Evolutionary conservation across 53 echinoderm and acorn worm species (phyloP), one percentile per base, ranked within the genome.

Genomic region (Astropecten irregularis): DNA sequence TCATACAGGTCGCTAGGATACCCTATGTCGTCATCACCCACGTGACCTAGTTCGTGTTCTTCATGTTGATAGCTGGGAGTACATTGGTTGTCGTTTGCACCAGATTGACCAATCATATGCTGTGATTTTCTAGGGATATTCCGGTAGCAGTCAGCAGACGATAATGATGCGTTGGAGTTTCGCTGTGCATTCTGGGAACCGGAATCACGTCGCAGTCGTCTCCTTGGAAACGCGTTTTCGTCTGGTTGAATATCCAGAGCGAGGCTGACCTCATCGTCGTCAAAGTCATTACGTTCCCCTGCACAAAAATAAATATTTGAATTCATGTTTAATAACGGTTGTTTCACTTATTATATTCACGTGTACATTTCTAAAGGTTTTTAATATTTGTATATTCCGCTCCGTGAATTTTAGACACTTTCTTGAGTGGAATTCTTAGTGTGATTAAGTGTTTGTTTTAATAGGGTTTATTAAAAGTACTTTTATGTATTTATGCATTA

Each of bases 1-100:
- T 79, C 79, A 49, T 79, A 79, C 62, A 79, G 62, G 79, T 61
- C 40, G 48, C 62, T 79, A 23, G 79, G 79, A 36, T 42, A 47
- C 19, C 29, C n/a, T n/a, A 26, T 40, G 27, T 57, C 58, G 76
- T 76, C 76, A 58, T 76, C 76, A 13, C 56, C 26, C 58, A 56
- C 27, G 58, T 76, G 58, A 23, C 58, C 40, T 16, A 22, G 37
- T 4, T 15, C 57, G 13, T 40, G 76, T 2, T 76, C 76, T 0
- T 76, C 76, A 15, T 42, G 9, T 1, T 57, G 46, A 68, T 68
- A 29, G 18, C 26, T 14, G 4, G 48, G 28, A 27, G 15, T 18
- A 16, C 36, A 15, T 8, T 33, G 65, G 2, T 22, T 25, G 47
- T 68, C 68, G 47, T 27, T 68, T 6, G 28, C 26, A 34, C 65